These are phyloP conservation scores for Zeugodacus cucurbitae DNA, from an alignment of 1,140 invertebrate species.

Conservation along the genomic window DNA sequence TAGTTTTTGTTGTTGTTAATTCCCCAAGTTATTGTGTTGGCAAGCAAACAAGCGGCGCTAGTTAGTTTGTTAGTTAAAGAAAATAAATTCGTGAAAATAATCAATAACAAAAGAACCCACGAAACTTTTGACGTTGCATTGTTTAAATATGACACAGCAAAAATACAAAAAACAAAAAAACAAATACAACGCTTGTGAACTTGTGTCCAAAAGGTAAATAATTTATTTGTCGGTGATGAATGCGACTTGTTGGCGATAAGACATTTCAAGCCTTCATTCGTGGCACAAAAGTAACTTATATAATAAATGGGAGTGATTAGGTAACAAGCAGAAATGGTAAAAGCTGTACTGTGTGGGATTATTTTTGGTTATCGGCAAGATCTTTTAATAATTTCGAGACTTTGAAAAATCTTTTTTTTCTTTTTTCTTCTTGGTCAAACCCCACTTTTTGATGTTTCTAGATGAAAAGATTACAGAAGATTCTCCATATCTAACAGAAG, in stretches of 20 bases:
- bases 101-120: not conserved
- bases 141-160: not conserved
- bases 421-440: too few relatives aligned
- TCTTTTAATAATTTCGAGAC: too few relatives aligned
- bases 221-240: not conserved
- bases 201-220: not conserved
- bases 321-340: not conserved
- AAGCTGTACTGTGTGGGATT: too few relatives aligned
- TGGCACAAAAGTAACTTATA: not conserved
- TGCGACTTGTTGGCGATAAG: not conserved
- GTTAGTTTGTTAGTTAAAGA: not conserved
- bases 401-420: too few relatives aligned
- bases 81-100: slow-evolving; percentile 19
- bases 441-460: too few relatives aligned
- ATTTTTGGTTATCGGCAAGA: too few relatives aligned
- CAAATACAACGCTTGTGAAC: not conserved
- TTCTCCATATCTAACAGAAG: too few relatives aligned
- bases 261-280: not conserved
- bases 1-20: not conserved
- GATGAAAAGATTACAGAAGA: too few relatives aligned
- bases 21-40: slow-evolving; percentile 5
- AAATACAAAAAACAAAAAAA: not conserved
- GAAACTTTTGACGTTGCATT: not conserved
- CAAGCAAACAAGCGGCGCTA: not conserved
- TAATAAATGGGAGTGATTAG: not conserved